These are phyloP conservation scores for Drosophila novamexicana DNA, from an alignment of 1,140 invertebrate genomes.

Conservation along the genomic window DNA sequence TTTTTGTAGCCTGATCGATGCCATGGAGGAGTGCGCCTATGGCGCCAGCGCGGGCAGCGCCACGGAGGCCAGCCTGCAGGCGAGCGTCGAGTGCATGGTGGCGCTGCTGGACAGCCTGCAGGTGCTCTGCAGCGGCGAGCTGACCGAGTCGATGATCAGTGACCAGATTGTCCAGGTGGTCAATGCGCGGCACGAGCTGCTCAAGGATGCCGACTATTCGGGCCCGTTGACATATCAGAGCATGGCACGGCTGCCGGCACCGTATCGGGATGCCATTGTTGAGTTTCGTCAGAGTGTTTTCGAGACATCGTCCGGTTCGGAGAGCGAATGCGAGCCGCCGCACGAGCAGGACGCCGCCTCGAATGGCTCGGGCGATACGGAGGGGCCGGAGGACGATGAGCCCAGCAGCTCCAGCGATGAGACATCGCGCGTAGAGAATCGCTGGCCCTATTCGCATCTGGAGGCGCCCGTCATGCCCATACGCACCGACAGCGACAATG, in stretches of 20 bases:
- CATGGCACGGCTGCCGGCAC: constrained; percentile 91
- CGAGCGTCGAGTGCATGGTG: constrained; percentile 93
- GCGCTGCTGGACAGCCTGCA: constrained; percentile 93
- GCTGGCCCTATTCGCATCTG: constrained; percentile 82
- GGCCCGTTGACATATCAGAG: constrained; percentile 93
- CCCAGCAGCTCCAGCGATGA: constrained; percentile 82
- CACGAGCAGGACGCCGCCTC: constrained; percentile 85
- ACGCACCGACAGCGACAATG: constrained; percentile 78
- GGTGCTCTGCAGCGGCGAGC: constrained; percentile 90
- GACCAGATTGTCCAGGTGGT: constrained; percentile 87
- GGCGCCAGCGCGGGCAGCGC: constrained; percentile 87
- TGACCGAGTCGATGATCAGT: constrained; percentile 86
- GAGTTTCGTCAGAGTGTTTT: constrained; percentile 86
- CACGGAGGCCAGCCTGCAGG: constrained; percentile 90
- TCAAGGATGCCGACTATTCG: constrained; percentile 93
- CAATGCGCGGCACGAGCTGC: constrained; percentile 89
- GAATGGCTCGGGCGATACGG: constrained; percentile 89
- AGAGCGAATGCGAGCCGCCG: constrained; percentile 86
- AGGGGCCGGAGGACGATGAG: constrained; percentile 88
- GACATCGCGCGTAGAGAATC: constrained; percentile 76
- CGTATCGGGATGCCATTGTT: constrained; percentile 88
- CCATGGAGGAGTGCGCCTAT: constrained; percentile 92
- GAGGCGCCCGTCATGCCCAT: constrained; percentile 81
- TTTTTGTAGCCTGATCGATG: constrained; percentile 92
- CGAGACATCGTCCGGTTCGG: constrained; percentile 85